phyloP scores from a whole-genome alignment of 2,113 vertebrate species.

The Budorcas taxicolor region DNA sequence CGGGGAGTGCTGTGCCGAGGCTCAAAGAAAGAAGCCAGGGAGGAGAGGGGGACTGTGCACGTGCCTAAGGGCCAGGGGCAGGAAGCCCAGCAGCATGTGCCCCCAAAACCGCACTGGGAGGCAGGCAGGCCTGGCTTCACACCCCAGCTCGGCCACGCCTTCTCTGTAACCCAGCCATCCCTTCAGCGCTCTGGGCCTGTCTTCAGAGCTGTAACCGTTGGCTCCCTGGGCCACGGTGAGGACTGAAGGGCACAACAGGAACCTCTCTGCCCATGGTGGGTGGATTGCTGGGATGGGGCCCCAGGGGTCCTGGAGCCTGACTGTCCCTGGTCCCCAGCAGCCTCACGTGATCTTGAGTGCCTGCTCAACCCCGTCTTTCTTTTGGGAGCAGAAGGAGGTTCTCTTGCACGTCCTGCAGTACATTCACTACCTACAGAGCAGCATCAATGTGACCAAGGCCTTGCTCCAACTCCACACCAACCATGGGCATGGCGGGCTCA shows the following conservation, averaged over 20 bases:
- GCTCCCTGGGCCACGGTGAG: not conserved
- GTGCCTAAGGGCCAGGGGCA: not conserved
- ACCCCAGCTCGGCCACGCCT: not conserved
- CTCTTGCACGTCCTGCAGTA: slow-evolving; percentile 66
- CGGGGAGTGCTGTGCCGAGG: not conserved
- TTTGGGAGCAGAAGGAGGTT: slow-evolving; percentile 69
- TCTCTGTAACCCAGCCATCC: not conserved
- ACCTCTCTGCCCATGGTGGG: not conserved
- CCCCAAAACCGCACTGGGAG: not conserved
- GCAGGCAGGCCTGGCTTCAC: not conserved
- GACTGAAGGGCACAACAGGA: not conserved
- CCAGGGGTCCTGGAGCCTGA: not conserved
- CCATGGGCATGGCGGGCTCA: not conserved
- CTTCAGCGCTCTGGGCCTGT: not conserved
- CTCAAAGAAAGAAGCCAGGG: not conserved
- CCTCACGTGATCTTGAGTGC: not conserved
- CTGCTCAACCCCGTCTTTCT: not conserved
- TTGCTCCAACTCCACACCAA: slow-evolving; percentile 5
- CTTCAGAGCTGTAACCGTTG: not conserved
- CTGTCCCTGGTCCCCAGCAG: not conserved
- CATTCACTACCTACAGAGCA: slow-evolving; percentile 69
- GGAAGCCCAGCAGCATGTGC: not conserved
- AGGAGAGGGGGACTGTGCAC: not conserved
- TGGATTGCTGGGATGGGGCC: not conserved
- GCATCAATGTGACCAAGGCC: slow-evolving; percentile 47